Conservation (phyloP, 2,888 invertebrate genomes). For the Lordiphosa andalusiaca region DNA sequence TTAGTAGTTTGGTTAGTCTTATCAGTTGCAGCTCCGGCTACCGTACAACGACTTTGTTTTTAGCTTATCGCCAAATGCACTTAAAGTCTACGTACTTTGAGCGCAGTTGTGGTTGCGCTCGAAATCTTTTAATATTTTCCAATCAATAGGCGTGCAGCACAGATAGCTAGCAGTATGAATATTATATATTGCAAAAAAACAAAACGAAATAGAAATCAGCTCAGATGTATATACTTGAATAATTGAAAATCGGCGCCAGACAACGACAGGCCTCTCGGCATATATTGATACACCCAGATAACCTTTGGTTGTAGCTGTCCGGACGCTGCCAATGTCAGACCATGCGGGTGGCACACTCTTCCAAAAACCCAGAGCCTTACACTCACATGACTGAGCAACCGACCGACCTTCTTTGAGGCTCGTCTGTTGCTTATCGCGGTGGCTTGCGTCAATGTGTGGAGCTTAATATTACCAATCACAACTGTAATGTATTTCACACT, state of each 20-base stretch:
- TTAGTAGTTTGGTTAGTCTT: slow-evolving; percentile 14
- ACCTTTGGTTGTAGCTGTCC: slow-evolving; percentile 5
- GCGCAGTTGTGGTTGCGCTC: slow-evolving; percentile 19
- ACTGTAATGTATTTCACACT: neutral
- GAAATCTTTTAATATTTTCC: slow-evolving; percentile 38
- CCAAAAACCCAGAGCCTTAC: neutral
- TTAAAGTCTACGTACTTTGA: slow-evolving; percentile 38
- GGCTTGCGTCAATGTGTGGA: too few species aligned
- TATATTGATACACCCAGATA: slow-evolving; percentile 7
- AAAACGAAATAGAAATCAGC: too few species aligned
- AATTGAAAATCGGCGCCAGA: too few species aligned
- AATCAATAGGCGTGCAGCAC: slow-evolving; percentile 44
- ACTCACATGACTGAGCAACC: neutral
- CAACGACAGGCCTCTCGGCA: neutral
- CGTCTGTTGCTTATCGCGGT: neutral
- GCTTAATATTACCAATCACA: neutral
- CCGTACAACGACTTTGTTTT: slow-evolving; percentile 8
- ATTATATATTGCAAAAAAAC: slow-evolving; percentile 8
- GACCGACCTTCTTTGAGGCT: slow-evolving; percentile 10
- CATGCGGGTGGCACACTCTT: slow-evolving; percentile 8
- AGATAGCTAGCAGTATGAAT: slow-evolving; percentile 7
- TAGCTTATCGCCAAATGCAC: slow-evolving; percentile 30
- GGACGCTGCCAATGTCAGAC: slow-evolving; percentile 13
- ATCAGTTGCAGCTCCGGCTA: slow-evolving; percentile 32
- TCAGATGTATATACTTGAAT: neutral